Evolutionary conservation across 2,797 vertebrate genomes (phyloP), one percentile per base, ranked within the genome.

Genomic region (Syncerus caffer): DNA sequence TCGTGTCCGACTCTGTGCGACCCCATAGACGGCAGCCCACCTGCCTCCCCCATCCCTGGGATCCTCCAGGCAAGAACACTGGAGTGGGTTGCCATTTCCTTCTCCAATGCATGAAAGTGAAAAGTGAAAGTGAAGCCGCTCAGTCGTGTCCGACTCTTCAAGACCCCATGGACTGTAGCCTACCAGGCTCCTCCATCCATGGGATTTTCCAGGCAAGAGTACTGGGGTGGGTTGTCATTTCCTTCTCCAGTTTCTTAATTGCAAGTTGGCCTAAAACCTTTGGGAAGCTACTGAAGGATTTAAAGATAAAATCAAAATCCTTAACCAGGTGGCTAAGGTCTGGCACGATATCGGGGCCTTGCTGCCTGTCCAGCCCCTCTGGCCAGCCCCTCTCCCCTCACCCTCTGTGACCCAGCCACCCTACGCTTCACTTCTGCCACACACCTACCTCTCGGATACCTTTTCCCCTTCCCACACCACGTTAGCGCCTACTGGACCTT

Each of bases 241-340:
- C 60, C 60, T 62, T 62, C 27, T 60, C 58, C 58, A 60, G 12
- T 74, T 94, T 60, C 71, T 88, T 34, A 42, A 47, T 7, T 79
- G 12, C 1, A 55, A 86, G 38, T 67, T 19, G 76, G n/a, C 27
- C 23, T 45, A 21, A 91, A 89, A 50, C n/a, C 42, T 25, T 47
- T 51, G 27, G 23, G 57, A 53, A 15, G 5, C 53, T 89, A 34
- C 85, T 42, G 27, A 55, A n/a, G 19, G 25, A 84, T 31, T 29
- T 42, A 34, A 84, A 62, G 82, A 86, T 58, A 58, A 86, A 96
- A 42, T 58, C 29, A 84, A 51, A 57, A 67, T 23, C 38, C 13
- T 88, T n/a, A 80, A 50, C 31, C 5, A 0, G 4, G 27, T 29
- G 55, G 16, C 60, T 1, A 0, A 29, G 12, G 25, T 55, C 80